These are phyloP conservation scores for Zosterops pallidus DNA, from an alignment of 2,113 vertebrate genomes.

Conservation along the genomic window DNA sequence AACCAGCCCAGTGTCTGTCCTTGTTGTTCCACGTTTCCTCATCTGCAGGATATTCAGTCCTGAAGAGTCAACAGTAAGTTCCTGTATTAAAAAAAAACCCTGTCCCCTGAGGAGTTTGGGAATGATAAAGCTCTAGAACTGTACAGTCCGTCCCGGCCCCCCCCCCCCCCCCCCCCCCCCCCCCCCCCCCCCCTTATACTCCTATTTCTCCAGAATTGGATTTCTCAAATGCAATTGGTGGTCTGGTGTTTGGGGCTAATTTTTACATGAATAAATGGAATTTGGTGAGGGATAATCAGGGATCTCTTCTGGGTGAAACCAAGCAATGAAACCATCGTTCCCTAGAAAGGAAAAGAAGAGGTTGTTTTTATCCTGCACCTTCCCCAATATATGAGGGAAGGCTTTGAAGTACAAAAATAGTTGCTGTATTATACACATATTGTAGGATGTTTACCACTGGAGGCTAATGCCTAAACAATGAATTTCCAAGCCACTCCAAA, in stretches of 20 bases:
- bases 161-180: no score
- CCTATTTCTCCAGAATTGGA: not conserved
- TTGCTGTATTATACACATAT: constrained; percentile 44
- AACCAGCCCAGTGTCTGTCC: not conserved
- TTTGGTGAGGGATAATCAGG: not conserved
- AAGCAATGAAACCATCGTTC: not conserved
- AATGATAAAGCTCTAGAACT: not conserved
- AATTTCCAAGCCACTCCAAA: constrained; percentile 44
- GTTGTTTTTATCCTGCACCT: constrained; percentile 42
- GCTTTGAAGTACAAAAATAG: constrained; percentile 66
- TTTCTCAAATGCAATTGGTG: not conserved
- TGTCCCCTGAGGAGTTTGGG: not conserved
- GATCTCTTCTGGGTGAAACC: not conserved
- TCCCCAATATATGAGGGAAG: constrained; percentile 8
- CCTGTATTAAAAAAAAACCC: not conserved
- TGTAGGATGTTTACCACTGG: constrained; percentile 60
- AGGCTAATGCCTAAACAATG: constrained; percentile 48
- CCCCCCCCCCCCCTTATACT: not conserved
- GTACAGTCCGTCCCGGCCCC: not conserved
- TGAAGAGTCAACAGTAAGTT: constrained; percentile 46
- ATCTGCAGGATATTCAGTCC: constrained; percentile 14
- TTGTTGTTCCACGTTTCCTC: not conserved
- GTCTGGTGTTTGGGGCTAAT: not conserved
- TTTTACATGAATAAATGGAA: rapidly evolving
- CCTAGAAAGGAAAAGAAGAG: not conserved